Base-by-base conservation (phyloP, 2,888 invertebrate genomes). In the Dusona sp. region DNA sequence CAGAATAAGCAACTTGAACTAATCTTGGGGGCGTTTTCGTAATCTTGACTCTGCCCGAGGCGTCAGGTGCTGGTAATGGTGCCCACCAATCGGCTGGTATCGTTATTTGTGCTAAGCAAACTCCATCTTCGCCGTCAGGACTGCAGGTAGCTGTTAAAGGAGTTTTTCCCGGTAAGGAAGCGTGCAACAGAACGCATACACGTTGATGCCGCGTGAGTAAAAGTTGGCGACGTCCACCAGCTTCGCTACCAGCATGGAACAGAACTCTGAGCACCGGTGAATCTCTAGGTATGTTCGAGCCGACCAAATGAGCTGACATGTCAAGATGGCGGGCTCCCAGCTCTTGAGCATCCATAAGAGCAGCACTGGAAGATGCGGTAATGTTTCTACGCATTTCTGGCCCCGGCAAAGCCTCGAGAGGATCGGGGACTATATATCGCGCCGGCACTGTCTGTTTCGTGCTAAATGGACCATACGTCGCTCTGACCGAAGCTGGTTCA, bases 401-500 rank as follows among this genome's bases (percentile, higher is more conserved):
- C 0, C 90, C 91, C 2, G 96, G 95, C 25, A 94, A 88, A 45
- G 96, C 96, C 91, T 97, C 97, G 86, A 97, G 94, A 0, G 97
- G 97, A 94, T 98, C 98, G 8, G 98, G 98, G 74, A 98, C 98
- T 86, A 98, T 97, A 93, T 98, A 98, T 64, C 97, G 96, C 2
- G 98, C 98, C 57, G 98, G 98, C 57, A 99, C 98, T 0, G 98
- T 98, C 95, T 99, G 98, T 93, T 98, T 98, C 79, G 98, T 98
- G 90, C 98, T 98, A 95, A 99, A 99, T 9, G 99, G 99, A 6
- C 99, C 99, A 93, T 98, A 98, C 61, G 97, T 98, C 73, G 98
- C 98, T 85, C 98, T 96, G 64, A 99, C 97, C 36, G 98, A 98
- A 48, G 98, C 98, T 36, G 98, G 98, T 90, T 98, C 97, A 70